Evolutionary conservation across 2,888 invertebrate species (phyloP).

Genomic region (Gari tellinella): DNA sequence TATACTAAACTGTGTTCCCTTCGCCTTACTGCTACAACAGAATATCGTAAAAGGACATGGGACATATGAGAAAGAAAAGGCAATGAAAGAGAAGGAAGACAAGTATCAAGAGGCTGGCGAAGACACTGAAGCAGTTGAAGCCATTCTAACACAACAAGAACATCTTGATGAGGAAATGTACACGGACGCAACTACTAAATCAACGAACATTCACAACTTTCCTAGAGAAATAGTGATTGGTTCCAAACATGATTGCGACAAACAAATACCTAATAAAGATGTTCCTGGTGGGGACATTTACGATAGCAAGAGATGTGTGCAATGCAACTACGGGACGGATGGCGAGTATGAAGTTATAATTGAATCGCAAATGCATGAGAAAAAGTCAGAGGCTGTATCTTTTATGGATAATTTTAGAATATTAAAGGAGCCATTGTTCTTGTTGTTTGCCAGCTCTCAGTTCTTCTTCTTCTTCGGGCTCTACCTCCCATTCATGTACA

Average conservation of each 20-base stretch:
- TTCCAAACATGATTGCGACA: too few relatives aligned
- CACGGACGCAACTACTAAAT: too few relatives aligned
- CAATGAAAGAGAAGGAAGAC: too few relatives aligned
- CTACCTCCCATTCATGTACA: conserved; percentile 96
- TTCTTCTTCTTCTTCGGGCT: conserved; percentile 96
- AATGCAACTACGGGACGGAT: too few relatives aligned
- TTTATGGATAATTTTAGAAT: conserved; percentile 5
- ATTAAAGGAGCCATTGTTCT: conserved; percentile 86
- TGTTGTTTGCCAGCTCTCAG: conserved; percentile 94
- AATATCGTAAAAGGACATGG: not conserved
- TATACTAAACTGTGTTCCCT: conserved; percentile 93
- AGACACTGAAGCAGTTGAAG: not conserved
- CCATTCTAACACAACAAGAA: not conserved
- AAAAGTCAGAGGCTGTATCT: not conserved
- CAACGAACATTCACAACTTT: too few relatives aligned
- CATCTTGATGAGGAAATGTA: not conserved
- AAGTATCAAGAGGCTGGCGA: not conserved
- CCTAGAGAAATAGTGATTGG: too few relatives aligned
- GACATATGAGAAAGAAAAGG: not conserved
- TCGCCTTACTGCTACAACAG: conserved; percentile 85
- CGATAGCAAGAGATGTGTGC: too few relatives aligned
- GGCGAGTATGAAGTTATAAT: too few relatives aligned
- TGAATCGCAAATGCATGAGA: too few relatives aligned
- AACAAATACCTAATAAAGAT: too few relatives aligned
- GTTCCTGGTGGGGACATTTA: too few relatives aligned